Base-by-base conservation (phyloP, 2,888 invertebrate species). In the Cactoblastis cactorum region DNA sequence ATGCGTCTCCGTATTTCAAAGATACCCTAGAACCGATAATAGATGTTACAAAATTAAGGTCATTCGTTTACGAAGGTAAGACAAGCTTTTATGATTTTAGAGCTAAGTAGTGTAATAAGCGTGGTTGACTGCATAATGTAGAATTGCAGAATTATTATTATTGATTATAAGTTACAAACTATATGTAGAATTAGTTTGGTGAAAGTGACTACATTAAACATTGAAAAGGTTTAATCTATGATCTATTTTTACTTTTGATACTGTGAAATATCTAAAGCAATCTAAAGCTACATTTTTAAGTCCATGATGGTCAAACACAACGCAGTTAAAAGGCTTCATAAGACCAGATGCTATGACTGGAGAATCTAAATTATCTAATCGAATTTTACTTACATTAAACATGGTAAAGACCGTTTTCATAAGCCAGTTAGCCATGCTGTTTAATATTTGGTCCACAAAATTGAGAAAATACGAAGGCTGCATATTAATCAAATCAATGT, bases 1-100 rank as follows among this genome's bases (percentile, higher is more conserved):
- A 92, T 92, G 69, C 92, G 91, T 89, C 93, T 92, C 86, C 90
- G 90, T 84, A 92, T 92, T 76, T 92, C 90, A 91, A 92, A 93
- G 80, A 93, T 86, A 77, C 91, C 93, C 93, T 93, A 92, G 83
- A 91, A 91, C 87, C 83, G 83, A 80, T 71, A 83, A 71, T 63
- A 74, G 62, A 71, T 63, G 77, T 81, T 80, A 82, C 65, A 63
- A 66, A 67, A 70, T 63, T 61, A 68, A 58, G 55, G 49, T 55
- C 60, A 57, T 45, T 38, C n/a, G 5, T 39, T 41, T 33, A 32
- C 15, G 33, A 28, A 18, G 39, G 39, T 59, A 56, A 46, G 54
- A 55, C 54, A 53, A 61, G 59, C 59, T 56, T 55, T 18, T 18
- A 52, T 62, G 52, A 63, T 57, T 59, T 51, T 9, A 34, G 60